Conservation (phyloP, 1,140 invertebrate species). For the Lepidostoma basale region DNA sequence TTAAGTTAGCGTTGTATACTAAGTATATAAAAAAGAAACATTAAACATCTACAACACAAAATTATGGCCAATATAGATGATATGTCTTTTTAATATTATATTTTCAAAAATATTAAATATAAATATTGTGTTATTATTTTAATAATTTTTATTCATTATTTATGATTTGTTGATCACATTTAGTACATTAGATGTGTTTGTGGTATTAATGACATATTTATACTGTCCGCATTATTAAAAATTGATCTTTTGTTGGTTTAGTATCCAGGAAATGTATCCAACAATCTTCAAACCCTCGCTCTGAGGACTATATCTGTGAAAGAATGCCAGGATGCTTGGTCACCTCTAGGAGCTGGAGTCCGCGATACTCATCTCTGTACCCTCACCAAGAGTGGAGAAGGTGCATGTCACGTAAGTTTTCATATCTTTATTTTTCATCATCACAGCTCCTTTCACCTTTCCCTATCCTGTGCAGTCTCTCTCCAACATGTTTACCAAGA, state of each 20-base stretch:
- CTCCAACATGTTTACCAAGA: no score
- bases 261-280: slow-evolving; percentile 54
- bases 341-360: slow-evolving; percentile 44
- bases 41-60: no score
- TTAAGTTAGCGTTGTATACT: no score
- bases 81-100: neutral
- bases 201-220: neutral
- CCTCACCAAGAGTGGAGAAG: slow-evolving; percentile 63
- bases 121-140: neutral
- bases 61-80: neutral
- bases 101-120: neutral
- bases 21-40: no score
- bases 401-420: slow-evolving; percentile 58
- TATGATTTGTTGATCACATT: no score
- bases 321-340: slow-evolving; percentile 49
- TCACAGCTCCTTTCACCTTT: no score
- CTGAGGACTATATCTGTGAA: slow-evolving; percentile 52
- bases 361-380: slow-evolving; percentile 63
- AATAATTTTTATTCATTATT: no score
- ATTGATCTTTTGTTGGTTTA: slow-evolving; percentile 34
- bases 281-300: slow-evolving; percentile 57
- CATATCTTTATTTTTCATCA: neutral
- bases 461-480: no score
- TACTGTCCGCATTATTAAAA: neutral
- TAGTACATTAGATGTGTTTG: no score